Evolutionary conservation across 2,888 invertebrate genomes (phyloP).

Genomic region (Trilocha varians): DNA sequence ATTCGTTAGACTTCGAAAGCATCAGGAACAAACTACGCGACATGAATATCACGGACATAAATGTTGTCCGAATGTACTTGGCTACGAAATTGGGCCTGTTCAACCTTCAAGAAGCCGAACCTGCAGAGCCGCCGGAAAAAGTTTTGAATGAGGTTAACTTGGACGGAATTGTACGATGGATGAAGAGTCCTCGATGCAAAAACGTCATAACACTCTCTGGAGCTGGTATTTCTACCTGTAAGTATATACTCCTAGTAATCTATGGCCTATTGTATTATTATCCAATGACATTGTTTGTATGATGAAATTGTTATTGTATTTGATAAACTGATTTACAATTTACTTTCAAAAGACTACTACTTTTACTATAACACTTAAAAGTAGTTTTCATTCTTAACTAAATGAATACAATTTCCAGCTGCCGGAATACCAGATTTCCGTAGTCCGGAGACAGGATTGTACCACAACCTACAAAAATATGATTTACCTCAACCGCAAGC

Average conservation of each 20-base stretch:
- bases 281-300: background rate
- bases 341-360: too few species aligned
- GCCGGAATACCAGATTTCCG: constrained; percentile 98
- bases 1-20: too few species aligned
- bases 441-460: constrained; percentile 92
- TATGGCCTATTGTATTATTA: background rate
- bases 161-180: constrained; percentile 85
- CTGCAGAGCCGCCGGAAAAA: constrained; percentile 38
- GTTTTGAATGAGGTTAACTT: constrained; percentile 80
- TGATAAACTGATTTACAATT: too few species aligned
- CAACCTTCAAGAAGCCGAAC: constrained; percentile 42
- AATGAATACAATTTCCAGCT: too few species aligned
- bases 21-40: constrained; percentile 51
- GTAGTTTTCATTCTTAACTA: too few species aligned
- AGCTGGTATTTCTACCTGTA: constrained; percentile 97
- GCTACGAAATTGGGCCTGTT: constrained; percentile 76
- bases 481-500: constrained; percentile 92
- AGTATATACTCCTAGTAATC: constrained; percentile 30
- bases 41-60: constrained; percentile 75
- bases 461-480: constrained; percentile 92
- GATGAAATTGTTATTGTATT: too few species aligned
- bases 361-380: too few species aligned
- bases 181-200: constrained; percentile 82
- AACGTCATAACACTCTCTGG: constrained; percentile 95
- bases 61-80: constrained; percentile 77